Conservation (phyloP, 2,797 vertebrate genomes). For the Petrocephalus sullivani region DNA sequence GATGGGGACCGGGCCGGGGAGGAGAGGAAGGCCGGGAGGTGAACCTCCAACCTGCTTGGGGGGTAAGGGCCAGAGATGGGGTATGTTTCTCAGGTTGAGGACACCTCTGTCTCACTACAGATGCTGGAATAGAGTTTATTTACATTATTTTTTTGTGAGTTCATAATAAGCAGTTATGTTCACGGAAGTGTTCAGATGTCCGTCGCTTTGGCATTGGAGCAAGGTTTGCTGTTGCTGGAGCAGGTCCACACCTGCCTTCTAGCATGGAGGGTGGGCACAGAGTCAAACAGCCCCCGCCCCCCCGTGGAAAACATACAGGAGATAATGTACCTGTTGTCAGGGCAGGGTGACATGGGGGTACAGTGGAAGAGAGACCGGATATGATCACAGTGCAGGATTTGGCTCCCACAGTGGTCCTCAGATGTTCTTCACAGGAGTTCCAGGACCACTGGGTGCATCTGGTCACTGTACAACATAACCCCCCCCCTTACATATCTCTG, state of each 20-base stretch:
- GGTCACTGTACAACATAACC: neutral
- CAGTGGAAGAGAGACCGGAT: neutral
- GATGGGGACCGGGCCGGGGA: conserved; percentile 40
- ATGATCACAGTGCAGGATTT: neutral
- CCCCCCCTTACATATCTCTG: neutral
- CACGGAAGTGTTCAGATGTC: neutral
- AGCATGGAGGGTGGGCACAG: neutral
- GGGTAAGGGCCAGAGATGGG: neutral
- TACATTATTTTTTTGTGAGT: neutral
- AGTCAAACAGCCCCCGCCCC: neutral
- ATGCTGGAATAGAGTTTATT: neutral
- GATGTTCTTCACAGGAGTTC: neutral
- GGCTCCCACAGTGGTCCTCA: neutral
- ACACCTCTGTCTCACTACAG: neutral
- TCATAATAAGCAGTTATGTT: conserved; percentile 6
- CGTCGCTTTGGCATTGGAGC: neutral
- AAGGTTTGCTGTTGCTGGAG: neutral
- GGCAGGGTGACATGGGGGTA: neutral
- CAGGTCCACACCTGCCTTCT: neutral
- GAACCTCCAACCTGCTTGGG: neutral
- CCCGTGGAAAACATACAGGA: neutral
- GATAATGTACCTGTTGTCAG: neutral
- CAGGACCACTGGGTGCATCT: neutral
- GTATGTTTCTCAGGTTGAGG: neutral
- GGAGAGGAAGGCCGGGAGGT: conserved; percentile 38